A percentile compares a stretch with the other conserved stretches of the same genome.
Evolutionary conservation across 2,888 invertebrate genomes (phyloP).

Genomic region (Graphium colonna): DNA sequence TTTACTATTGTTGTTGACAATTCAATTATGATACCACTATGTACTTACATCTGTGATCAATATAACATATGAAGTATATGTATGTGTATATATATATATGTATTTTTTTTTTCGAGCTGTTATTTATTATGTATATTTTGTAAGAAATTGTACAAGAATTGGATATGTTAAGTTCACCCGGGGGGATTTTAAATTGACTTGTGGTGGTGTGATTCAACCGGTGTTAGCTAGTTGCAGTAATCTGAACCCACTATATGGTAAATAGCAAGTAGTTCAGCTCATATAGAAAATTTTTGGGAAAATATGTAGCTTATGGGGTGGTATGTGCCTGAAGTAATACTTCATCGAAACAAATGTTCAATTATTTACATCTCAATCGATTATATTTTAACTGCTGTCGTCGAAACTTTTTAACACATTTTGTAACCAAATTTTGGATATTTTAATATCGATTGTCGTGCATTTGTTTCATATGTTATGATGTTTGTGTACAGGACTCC

Average conservation of each 20-base stretch:
- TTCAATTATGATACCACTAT: slow-evolving; percentile 36
- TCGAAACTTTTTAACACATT: too few relatives aligned
- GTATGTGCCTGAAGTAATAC: background rate
- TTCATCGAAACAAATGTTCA: background rate
- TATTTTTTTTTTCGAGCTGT: slow-evolving; percentile 26
- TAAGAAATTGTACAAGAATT: slow-evolving; percentile 21
- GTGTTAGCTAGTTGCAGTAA: slow-evolving; percentile 37
- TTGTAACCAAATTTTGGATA: too few relatives aligned
- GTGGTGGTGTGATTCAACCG: slow-evolving; percentile 61
- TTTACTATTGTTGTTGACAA: slow-evolving; percentile 35
- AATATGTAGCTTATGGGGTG: slow-evolving; percentile 1
- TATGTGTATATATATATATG: slow-evolving; percentile 37
- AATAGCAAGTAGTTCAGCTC: slow-evolving; percentile 14
- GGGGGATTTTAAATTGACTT: slow-evolving; percentile 45
- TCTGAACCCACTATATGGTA: slow-evolving; percentile 23
- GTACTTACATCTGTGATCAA: slow-evolving; percentile 57
- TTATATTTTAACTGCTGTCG: too few relatives aligned
- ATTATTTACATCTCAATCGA: background rate
- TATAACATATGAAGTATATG: slow-evolving; percentile 33
- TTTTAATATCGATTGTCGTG: too few relatives aligned
- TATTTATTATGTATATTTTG: slow-evolving; percentile 35
- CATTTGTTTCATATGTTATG: too few relatives aligned
- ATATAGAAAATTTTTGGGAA: slow-evolving; percentile 21
- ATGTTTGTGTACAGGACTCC: background rate
- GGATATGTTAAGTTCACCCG: slow-evolving; percentile 13